A percentile compares a stretch with the other conserved stretches of the same genome.
phyloP scores from a whole-genome alignment of 2,113 vertebrate species.

The Ornithorhynchus anatinus region DNA sequence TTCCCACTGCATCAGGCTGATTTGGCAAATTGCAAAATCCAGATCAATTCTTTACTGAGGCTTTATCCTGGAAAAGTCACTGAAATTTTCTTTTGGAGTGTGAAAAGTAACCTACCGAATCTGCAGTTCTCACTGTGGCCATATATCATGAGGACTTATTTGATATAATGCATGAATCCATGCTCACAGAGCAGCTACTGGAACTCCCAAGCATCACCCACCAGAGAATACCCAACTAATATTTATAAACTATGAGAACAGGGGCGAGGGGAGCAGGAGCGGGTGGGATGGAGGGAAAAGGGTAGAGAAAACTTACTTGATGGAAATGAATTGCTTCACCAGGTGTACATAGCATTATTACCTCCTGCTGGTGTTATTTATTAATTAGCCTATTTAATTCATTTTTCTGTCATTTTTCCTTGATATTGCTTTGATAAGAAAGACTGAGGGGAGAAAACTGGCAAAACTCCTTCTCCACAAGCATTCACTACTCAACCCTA shows the following conservation, averaged over 20 bases:
- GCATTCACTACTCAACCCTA: neutral
- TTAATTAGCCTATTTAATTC: slow-evolving; percentile 43
- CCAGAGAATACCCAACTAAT: slow-evolving; percentile 34
- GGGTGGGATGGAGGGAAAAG: no score
- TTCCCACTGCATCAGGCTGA: rapidly evolving
- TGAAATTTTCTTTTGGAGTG: neutral
- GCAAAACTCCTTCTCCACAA: neutral
- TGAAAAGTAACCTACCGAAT: neutral
- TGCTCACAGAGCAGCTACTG: slow-evolving; percentile 3
- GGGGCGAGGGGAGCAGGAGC: neutral
- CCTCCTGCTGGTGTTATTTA: slow-evolving; percentile 32
- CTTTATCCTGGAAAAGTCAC: neutral
- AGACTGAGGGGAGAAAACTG: neutral
- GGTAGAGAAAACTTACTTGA: slow-evolving; percentile 16
- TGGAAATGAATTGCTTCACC: slow-evolving; percentile 13
- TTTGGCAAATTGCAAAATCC: neutral
- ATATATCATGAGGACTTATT: slow-evolving; percentile 13
- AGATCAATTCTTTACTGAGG: neutral
- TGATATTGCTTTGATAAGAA: slow-evolving; percentile 10
- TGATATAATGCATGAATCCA: slow-evolving; percentile 3
- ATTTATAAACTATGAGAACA: slow-evolving; percentile 34
- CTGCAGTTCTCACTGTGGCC: neutral
- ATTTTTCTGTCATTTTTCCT: slow-evolving; percentile 20
- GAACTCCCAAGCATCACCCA: neutral
- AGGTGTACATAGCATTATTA: neutral